A percentile compares a stretch with the other conserved stretches of the same genome.
Conservation (phyloP, 2,888 invertebrate genomes). For the Cetonia aurata region DNA sequence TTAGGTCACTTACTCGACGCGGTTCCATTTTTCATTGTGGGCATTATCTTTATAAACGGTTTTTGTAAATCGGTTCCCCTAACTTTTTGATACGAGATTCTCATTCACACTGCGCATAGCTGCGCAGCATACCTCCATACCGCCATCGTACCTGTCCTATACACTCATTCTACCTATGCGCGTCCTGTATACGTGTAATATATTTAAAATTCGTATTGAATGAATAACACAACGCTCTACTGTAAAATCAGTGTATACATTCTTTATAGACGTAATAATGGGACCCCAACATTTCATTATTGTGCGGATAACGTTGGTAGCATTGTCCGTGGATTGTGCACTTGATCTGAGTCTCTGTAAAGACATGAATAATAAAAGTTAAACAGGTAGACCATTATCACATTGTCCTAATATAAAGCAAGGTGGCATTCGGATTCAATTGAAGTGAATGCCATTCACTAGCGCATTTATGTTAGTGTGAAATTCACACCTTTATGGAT, state of each 20-base stretch:
- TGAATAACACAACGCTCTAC: constrained; percentile 52
- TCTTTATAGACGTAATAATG: constrained; percentile 62
- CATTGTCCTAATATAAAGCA: constrained; percentile 63
- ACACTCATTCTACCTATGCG: constrained; percentile 7
- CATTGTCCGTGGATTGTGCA: constrained; percentile 65
- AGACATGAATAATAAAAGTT: constrained; percentile 65
- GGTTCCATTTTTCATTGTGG: constrained; percentile 21
- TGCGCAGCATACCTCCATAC: background rate
- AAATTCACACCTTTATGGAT: constrained; percentile 55
- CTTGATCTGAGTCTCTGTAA: constrained; percentile 63
- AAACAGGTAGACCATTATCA: constrained; percentile 65
- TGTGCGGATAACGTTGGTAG: constrained; percentile 64
- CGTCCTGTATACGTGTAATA: constrained; percentile 33
- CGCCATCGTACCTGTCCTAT: constrained; percentile 15
- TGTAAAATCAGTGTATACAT: constrained; percentile 64
- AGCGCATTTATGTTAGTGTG: constrained; percentile 52
- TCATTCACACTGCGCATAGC: constrained; percentile 30
- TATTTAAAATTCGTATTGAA: constrained; percentile 54
- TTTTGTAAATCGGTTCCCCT: constrained; percentile 33
- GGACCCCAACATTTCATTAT: constrained; percentile 65
- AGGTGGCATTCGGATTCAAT: constrained; percentile 59
- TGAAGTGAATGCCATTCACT: constrained; percentile 52
- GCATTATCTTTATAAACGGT: constrained; percentile 31
- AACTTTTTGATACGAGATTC: constrained; percentile 28
- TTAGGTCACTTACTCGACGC: constrained; percentile 16